Evolutionary conservation across 2,797 vertebrate genomes (phyloP).

Genomic region (Pterois miles): DNA sequence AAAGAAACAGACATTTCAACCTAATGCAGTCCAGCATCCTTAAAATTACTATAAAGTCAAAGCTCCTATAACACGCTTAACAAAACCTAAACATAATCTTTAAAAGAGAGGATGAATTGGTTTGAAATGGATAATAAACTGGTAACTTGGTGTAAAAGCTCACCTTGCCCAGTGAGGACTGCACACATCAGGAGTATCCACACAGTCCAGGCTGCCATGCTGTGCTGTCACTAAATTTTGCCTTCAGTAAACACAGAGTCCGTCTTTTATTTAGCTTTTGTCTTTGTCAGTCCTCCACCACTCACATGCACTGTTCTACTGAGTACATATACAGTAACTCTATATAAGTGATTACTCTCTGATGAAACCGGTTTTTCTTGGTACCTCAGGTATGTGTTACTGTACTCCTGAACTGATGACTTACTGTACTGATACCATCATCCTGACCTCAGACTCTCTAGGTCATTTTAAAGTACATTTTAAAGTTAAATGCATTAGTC

Average conservation of each 20-base stretch:
- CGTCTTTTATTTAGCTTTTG: accelerated
- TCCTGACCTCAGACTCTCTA: too few relatives aligned
- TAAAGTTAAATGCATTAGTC: too few relatives aligned
- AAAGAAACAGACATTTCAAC: neutral
- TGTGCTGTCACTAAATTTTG: accelerated
- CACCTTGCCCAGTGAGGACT: constrained; percentile 33
- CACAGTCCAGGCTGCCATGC: constrained; percentile 11
- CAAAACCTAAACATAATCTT: neutral
- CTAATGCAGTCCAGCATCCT: neutral
- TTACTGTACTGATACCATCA: too few relatives aligned
- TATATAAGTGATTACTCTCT: neutral
- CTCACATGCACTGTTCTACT: accelerated
- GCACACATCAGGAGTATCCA: constrained; percentile 17
- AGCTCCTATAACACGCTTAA: neutral
- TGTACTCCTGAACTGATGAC: too few relatives aligned
- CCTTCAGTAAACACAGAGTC: accelerated
- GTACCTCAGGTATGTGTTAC: neutral
- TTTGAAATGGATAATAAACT: neutral
- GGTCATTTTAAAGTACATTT: too few relatives aligned
- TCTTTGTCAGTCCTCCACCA: neutral
- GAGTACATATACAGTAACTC: too few relatives aligned
- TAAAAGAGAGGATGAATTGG: neutral
- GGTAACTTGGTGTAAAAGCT: neutral
- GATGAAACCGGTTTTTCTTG: constrained; percentile 23
- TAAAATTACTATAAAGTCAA: neutral